A percentile compares a stretch with the other conserved stretches of the same genome.
Conservation (phyloP, 2,888 invertebrate genomes). For the Isoperla grammatica region DNA sequence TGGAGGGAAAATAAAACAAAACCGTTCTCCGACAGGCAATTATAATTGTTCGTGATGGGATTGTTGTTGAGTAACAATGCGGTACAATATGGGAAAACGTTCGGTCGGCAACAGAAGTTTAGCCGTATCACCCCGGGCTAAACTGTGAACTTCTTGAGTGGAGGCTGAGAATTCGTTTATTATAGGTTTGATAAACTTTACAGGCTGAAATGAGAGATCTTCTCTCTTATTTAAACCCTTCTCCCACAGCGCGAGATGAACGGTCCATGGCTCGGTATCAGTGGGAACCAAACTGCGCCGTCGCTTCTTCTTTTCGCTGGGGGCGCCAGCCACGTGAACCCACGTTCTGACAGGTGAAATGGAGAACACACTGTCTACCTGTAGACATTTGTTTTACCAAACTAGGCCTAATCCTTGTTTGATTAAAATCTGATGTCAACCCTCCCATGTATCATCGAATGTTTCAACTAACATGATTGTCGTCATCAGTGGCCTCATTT, state of each 20-base stretch:
- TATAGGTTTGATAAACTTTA: conserved; percentile 19
- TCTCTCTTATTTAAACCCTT: neutral
- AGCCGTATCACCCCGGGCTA: neutral
- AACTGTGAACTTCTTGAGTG: too few relatives aligned
- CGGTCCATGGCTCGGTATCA: neutral
- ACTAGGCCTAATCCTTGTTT: neutral
- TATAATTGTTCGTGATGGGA: conserved; percentile 26
- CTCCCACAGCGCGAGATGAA: too few relatives aligned
- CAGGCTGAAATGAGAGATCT: conserved; percentile 13
- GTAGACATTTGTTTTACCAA: neutral
- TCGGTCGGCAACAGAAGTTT: conserved; percentile 10
- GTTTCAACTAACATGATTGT: too few relatives aligned
- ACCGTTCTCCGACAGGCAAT: conserved; percentile 17
- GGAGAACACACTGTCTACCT: neutral
- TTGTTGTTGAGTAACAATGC: conserved; percentile 19
- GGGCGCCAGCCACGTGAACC: conserved; percentile 1
- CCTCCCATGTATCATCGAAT: too few relatives aligned
- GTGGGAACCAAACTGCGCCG: conserved; percentile 16
- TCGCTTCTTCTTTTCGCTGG: conserved; percentile 17
- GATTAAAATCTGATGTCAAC: too few relatives aligned
- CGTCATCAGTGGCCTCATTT: too few relatives aligned
- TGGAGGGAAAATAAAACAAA: conserved; percentile 19
- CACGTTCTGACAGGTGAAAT: conserved; percentile 11
- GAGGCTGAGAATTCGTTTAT: conserved; percentile 3
- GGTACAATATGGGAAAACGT: conserved; percentile 25